A percentile compares a stretch with the other conserved stretches of the same genome.
These are phyloP conservation scores for Rhyacophila evoluta DNA, from an alignment of 2,888 invertebrate species.

Conservation along the genomic window DNA sequence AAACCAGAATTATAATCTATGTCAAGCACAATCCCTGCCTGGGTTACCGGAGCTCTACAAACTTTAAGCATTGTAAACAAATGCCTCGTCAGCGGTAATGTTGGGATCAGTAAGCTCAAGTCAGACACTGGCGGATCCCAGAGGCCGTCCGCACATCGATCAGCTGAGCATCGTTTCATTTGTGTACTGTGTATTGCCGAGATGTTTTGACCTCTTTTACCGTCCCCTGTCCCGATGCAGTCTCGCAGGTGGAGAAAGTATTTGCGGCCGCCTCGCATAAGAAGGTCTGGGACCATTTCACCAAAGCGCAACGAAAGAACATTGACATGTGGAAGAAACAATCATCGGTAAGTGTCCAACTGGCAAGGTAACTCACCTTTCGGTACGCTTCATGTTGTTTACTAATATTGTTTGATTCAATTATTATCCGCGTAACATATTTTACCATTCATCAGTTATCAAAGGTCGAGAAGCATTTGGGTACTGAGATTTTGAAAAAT, in stretches of 20 bases:
- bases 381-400: neutral
- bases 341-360: conserved; percentile 60
- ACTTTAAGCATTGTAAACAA: neutral
- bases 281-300: conserved; percentile 99
- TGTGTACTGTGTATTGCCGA: conserved; percentile 44
- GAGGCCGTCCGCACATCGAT: neutral
- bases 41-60: neutral
- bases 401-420: conserved; percentile 23
- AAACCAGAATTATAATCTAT: neutral
- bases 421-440: conserved; percentile 19
- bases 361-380: neutral
- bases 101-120: conserved; percentile 32
- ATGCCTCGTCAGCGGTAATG: neutral
- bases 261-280: conserved; percentile 96
- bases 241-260: conserved; percentile 99
- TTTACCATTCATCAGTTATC: neutral
- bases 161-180: neutral
- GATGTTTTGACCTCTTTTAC: conserved; percentile 50
- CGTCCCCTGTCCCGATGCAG: conserved; percentile 68
- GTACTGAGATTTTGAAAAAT: neutral
- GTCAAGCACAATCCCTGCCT: neutral
- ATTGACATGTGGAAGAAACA: conserved; percentile 96
- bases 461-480: neutral
- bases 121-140: conserved; percentile 34
- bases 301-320: conserved; percentile 98